Evolutionary conservation across 2,888 invertebrate genomes (phyloP).

Genomic region (Lasioglossum marginatum): DNA sequence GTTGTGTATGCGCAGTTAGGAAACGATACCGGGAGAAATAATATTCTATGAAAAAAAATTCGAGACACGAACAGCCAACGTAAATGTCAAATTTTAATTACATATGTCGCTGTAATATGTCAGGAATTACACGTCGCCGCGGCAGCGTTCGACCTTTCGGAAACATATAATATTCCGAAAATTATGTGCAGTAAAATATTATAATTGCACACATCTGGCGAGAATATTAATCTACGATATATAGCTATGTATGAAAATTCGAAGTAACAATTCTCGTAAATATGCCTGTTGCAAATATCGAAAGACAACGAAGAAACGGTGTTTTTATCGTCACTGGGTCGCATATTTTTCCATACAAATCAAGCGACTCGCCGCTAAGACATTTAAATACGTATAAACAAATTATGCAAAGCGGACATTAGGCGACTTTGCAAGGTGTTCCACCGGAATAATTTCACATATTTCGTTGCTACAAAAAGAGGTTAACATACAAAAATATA

Average conservation of each 20-base stretch:
- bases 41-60: not conserved
- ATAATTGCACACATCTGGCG: not conserved
- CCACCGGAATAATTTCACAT: not conserved
- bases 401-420: not conserved
- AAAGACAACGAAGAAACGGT: not conserved
- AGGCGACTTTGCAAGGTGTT: not conserved
- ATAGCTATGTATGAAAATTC: not conserved
- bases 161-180: not conserved
- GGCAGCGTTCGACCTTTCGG: not conserved
- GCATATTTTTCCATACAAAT: conserved; percentile 2
- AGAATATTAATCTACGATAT: not conserved
- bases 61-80: not conserved
- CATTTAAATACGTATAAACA: not conserved
- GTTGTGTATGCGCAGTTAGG: not conserved
- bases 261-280: not conserved
- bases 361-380: not conserved
- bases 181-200: not conserved
- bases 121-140: not conserved
- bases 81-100: not conserved
- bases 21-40: not conserved
- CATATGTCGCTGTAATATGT: not conserved
- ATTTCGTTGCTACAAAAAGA: not conserved
- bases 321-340: not conserved
- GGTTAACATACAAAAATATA: not conserved
- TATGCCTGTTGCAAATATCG: not conserved